phyloP scores from a whole-genome alignment of 2,888 invertebrate genomes.

The Synanthedon andrenaeformis region DNA sequence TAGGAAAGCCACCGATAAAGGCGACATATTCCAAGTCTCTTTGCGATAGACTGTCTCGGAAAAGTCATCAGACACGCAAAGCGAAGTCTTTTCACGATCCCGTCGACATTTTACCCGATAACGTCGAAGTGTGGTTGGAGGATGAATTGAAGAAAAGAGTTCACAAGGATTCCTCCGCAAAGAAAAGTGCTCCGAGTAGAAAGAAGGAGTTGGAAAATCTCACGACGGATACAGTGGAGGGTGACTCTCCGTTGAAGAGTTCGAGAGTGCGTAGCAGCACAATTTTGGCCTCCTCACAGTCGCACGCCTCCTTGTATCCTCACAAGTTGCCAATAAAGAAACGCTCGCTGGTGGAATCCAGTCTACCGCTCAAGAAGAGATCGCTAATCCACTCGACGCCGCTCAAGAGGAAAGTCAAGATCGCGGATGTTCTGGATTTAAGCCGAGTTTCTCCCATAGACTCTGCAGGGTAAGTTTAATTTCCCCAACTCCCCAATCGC shows the following conservation, averaged over 20 bases:
- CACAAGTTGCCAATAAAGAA: conserved; percentile 46
- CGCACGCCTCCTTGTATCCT: conserved; percentile 28
- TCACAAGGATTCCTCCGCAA: conserved; percentile 9
- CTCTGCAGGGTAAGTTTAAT: not conserved
- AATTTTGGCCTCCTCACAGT: conserved; percentile 17
- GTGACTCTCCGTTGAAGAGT: conserved; percentile 18
- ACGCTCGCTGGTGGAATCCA: conserved; percentile 22
- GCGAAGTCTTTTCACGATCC: conserved; percentile 28
- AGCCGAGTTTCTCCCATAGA: conserved; percentile 47
- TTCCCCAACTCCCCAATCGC: not conserved
- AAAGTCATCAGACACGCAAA: conserved; percentile 9
- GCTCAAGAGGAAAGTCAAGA: conserved; percentile 23
- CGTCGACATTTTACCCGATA: conserved; percentile 20
- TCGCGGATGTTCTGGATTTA: conserved; percentile 25
- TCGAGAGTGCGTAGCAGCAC: conserved; percentile 22
- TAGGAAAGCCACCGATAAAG: conserved; percentile 31
- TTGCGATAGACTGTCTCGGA: conserved; percentile 11
- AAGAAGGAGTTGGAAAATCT: conserved; percentile 15
- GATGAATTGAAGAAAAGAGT: conserved; percentile 24
- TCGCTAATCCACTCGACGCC: conserved; percentile 47
- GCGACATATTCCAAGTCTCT: conserved; percentile 42
- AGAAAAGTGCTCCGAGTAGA: not conserved
- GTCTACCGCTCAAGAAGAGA: not conserved
- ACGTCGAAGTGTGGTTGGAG: conserved; percentile 41
- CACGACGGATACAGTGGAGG: conserved; percentile 32